Percentiles rank a stretch among this genome's conserved stretches.
Conservation (phyloP, 2,113 vertebrate genomes). For the Pampusana beccarii region DNA sequence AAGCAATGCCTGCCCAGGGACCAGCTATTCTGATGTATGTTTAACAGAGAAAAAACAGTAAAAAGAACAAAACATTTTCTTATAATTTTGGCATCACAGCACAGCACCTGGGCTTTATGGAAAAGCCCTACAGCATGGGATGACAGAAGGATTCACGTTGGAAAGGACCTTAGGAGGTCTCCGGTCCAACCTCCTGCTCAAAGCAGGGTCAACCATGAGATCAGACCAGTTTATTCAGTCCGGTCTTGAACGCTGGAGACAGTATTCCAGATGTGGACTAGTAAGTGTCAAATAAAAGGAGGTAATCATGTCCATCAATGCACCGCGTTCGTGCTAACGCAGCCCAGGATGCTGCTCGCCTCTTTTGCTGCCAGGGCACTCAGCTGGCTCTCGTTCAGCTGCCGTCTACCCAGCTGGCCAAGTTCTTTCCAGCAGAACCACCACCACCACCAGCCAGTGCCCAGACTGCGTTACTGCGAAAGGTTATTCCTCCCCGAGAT, state of each 20-base stretch:
- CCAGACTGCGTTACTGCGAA: background rate
- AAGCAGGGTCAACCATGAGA: background rate
- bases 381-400: background rate
- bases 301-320: background rate
- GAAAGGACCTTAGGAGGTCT: background rate
- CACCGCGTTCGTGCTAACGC: rapidly evolving
- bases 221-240: background rate
- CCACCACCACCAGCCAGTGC: background rate
- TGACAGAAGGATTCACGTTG: background rate
- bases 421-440: background rate
- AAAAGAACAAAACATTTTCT: background rate
- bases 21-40: background rate
- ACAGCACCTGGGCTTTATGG: background rate
- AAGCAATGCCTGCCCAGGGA: slow-evolving; percentile 2
- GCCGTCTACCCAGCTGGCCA: background rate
- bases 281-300: background rate
- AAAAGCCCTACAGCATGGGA: background rate
- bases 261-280: background rate
- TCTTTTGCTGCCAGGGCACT: background rate
- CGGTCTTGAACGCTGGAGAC: background rate
- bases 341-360: background rate
- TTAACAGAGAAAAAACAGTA: background rate
- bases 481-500: background rate
- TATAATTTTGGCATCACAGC: background rate
- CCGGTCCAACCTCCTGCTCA: background rate